These are phyloP conservation scores for Onychomys torridus DNA, from an alignment of 2,797 vertebrate species.

Conservation along the genomic window DNA sequence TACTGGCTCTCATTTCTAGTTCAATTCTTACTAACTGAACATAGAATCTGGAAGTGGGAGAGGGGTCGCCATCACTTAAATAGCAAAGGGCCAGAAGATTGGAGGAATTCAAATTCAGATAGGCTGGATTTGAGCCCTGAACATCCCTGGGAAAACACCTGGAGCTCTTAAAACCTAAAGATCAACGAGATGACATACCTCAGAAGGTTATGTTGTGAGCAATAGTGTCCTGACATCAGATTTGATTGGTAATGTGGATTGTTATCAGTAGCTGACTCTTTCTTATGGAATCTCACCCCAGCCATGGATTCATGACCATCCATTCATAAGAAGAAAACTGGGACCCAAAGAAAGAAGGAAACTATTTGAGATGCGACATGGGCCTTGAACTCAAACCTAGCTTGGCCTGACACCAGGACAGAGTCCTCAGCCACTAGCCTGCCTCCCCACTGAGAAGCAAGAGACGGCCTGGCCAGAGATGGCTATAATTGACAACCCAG, in stretches of 20 bases:
- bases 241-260: background rate
- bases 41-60: background rate
- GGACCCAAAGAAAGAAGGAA: background rate
- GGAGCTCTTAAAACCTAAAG: background rate
- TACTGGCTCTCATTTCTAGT: background rate
- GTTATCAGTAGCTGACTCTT: background rate
- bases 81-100: background rate
- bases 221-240: background rate
- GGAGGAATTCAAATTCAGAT: background rate
- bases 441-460: background rate
- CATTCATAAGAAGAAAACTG: background rate
- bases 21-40: background rate
- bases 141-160: background rate
- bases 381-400: background rate
- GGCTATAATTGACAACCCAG: background rate
- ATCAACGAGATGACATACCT: fast-evolving
- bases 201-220: background rate
- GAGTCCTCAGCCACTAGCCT: background rate
- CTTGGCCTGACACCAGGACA: background rate
- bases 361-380: background rate
- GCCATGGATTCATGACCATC: background rate
- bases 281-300: background rate
- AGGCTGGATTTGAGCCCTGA: background rate
- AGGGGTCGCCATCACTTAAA: background rate
- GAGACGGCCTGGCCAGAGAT: background rate